These are phyloP conservation scores for Corythornis vintsioides DNA, from an alignment of 2,113 vertebrate species.

Conservation along the genomic window DNA sequence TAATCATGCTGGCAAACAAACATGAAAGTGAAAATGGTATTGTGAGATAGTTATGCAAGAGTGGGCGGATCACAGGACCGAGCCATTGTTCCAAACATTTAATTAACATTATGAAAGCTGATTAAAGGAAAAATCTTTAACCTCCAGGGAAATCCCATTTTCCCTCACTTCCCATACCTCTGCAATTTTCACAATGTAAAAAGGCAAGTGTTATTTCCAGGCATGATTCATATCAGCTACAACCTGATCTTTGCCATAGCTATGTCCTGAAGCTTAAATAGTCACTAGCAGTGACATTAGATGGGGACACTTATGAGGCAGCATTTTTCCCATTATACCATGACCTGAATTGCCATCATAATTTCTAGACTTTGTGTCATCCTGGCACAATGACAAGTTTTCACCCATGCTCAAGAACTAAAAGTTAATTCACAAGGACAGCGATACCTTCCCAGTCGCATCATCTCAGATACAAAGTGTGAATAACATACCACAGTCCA, in stretches of 20 bases:
- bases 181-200: constrained; percentile 44
- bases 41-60: constrained; percentile 63
- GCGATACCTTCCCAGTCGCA: constrained; percentile 18
- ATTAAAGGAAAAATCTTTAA: constrained; percentile 75
- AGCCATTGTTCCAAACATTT: constrained; percentile 73
- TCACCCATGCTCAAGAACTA: constrained; percentile 28
- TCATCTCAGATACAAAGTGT: constrained; percentile 24
- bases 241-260: constrained; percentile 52
- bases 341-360: constrained; percentile 54
- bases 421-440: background rate
- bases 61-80: constrained; percentile 56
- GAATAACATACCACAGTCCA: background rate
- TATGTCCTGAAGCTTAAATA: constrained; percentile 23
- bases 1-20: constrained; percentile 40
- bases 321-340: constrained; percentile 19
- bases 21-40: constrained; percentile 52
- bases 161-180: constrained; percentile 40
- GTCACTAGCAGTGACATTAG: constrained; percentile 3
- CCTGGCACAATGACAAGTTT: background rate
- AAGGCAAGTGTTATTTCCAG: constrained; percentile 60
- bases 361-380: constrained; percentile 65
- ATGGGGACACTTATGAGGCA: constrained; percentile 12
- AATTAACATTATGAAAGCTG: constrained; percentile 69
- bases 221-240: constrained; percentile 52
- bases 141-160: constrained; percentile 65